Conservation (phyloP, 2,113 vertebrate genomes). For the Festucalex cinctus region DNA sequence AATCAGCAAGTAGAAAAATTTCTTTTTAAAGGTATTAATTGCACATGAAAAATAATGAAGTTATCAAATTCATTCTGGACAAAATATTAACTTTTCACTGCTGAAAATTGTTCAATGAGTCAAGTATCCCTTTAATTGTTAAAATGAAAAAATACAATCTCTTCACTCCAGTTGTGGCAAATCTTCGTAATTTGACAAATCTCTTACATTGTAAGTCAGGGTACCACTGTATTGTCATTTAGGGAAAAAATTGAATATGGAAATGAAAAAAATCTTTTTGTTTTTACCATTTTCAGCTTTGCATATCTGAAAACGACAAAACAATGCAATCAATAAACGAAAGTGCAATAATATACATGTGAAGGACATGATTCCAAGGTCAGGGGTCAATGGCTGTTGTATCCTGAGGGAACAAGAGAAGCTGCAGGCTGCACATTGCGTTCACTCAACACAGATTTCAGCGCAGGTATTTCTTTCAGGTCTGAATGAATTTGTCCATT, state of each 20-base stretch:
- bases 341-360: constrained; percentile 9
- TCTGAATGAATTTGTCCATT: constrained; percentile 65
- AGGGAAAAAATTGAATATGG: not conserved
- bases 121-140: too few species aligned
- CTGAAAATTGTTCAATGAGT: too few species aligned
- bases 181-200: too few species aligned
- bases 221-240: not conserved
- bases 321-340: constrained; percentile 24
- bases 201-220: not conserved
- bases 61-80: too few species aligned
- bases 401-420: constrained; percentile 51
- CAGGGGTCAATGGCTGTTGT: constrained; percentile 28
- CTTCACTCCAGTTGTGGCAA: too few species aligned
- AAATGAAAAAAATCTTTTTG: not conserved
- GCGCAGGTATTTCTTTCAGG: constrained; percentile 65
- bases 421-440: constrained; percentile 66
- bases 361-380: constrained; percentile 21
- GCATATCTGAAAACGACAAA: constrained; percentile 79
- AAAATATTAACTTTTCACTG: too few species aligned
- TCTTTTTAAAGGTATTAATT: too few species aligned
- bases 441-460: constrained; percentile 74
- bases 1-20: too few species aligned
- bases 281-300: constrained; percentile 78
- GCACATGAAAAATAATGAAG: too few species aligned
- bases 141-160: too few species aligned